Base-by-base conservation (phyloP, 2,888 invertebrate species). In the Gonocerus acuteangulatus region DNA sequence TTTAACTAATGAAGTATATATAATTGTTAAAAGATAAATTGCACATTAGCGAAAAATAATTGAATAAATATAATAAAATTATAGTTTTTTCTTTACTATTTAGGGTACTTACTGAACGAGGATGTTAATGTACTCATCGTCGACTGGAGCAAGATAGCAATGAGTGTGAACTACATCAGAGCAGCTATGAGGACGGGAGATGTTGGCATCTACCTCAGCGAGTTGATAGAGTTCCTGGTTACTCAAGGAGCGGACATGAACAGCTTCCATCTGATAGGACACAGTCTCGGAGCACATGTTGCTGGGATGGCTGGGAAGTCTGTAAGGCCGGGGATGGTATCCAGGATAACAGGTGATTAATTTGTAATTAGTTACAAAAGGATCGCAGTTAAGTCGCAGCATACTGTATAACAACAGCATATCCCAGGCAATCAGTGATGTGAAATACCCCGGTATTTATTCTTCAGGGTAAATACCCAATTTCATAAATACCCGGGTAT, bases 201-300 rank as follows among this genome's bases (percentile, higher is more conserved):
- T 1, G 61, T 65, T 3, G 65, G 60, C 1, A 9, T 15, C 15
- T 39, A 36, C 19, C 15, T 51, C 1, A 60, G 54, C 0, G 9
- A 6, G 15, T 51, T 65, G n/a, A 27, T 65, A 9, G 61, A 61
- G 1, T 39, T 48, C 3, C 49, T 65, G n/a, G 32, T 47, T n/a
- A n/a, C 16, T 3, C 42, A 56, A 18, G 62, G 49, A 11, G n/a
- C 54, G 9, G 4, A 48, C 7, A 13, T 45, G 1, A 6, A 45
- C 2, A 21, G 32, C 4, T 16, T 54, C 13, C 64, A 64, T 32
- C n/a, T 64, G 13, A 48, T 64, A 2, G 64, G 64, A 4, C 59
- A 59, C 59, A 64, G 64, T 45, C 52, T 64, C 13, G 64, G 64
- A 21, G 64, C 64, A 21, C 64, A 64, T 15, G 48, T 64, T 1